A percentile compares a stretch with the other conserved stretches of the same genome.
phyloP scores from a whole-genome alignment of 2,797 vertebrate genomes.

The Siniperca scherzeri region DNA sequence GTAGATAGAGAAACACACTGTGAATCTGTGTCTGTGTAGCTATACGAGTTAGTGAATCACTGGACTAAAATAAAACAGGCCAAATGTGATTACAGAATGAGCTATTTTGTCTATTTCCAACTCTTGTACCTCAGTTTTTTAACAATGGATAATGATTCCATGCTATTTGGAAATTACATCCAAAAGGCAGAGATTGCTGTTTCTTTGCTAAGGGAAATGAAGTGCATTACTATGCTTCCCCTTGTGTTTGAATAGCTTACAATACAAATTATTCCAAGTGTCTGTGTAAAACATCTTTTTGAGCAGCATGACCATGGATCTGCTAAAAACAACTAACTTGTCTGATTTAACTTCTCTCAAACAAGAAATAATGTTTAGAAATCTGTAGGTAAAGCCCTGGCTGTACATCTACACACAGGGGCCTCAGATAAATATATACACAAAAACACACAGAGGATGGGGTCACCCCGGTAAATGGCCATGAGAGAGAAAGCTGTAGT shows the following conservation, averaged over 20 bases:
- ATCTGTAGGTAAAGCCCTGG: neutral
- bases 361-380: conserved; percentile 4
- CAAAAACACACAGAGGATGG: neutral
- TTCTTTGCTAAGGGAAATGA: neutral
- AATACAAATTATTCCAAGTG: neutral
- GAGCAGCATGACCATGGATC: neutral
- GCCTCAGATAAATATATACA: conserved; percentile 2
- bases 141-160: neutral
- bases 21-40: neutral
- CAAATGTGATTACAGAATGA: conserved; percentile 11
- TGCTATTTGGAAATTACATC: neutral
- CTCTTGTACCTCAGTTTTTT: neutral
- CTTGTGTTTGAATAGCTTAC: neutral
- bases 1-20: conserved; percentile 22
- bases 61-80: conserved; percentile 39
- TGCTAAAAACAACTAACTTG: neutral
- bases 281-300: neutral
- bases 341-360: neutral
- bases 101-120: neutral
- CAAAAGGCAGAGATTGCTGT: neutral
- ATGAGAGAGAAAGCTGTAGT: neutral
- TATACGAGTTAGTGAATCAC: conserved; percentile 31
- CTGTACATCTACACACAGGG: neutral
- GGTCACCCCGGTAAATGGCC: neutral
- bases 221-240: neutral